Evolutionary conservation across 2,113 vertebrate species (phyloP), one percentile per base, ranked within the genome.

Genomic region (Edolisoma coerulescens): DNA sequence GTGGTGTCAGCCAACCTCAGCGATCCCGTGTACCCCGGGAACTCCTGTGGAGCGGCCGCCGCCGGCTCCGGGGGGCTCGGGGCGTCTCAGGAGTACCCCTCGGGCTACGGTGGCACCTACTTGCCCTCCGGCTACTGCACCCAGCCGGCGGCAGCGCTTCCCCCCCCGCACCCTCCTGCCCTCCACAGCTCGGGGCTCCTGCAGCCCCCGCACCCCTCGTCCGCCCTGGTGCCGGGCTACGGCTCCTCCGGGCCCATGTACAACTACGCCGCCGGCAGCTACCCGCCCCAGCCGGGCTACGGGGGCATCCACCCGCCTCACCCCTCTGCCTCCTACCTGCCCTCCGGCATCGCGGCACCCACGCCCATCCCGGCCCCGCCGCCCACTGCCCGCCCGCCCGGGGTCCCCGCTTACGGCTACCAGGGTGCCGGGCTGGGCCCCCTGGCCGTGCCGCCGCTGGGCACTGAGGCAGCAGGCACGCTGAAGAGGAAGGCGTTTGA

Each of bases 401-500:
- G 97, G 32, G 97, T 98, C 73, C 98, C 99, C 7, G 95, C 98
- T n/a, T 99, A 99, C 10, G 88, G 97, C 91, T 99, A 99, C 98
- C 99, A 99, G 84, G 97, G 97, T 6, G 87, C 98, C 1, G 97
- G 95, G 8, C 90, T 98, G 67, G 60, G 90, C 14, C 60, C 96
- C 2, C 56, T 96, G 64, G 56, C 97, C 0, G 92, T 97, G 75
- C 92, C 98, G 0, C 92, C 97, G 0, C 97, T 98, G 1, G 96
- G 97, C 63, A 97, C 98, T 0, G 99, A 99, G 59, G 96, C 97
- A 6, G 97, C 96, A 8, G 97, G 97, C 23, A 83, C 98, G 23
- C 95, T 99, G 90, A 99, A 99, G 97, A 98, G 99, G 92, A 99
- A 99, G 92, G 99, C 98, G 5, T 98, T 99, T 16, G 99, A 99